Conservation (phyloP, 2,797 vertebrate genomes). For the Spea hammondii region DNA sequence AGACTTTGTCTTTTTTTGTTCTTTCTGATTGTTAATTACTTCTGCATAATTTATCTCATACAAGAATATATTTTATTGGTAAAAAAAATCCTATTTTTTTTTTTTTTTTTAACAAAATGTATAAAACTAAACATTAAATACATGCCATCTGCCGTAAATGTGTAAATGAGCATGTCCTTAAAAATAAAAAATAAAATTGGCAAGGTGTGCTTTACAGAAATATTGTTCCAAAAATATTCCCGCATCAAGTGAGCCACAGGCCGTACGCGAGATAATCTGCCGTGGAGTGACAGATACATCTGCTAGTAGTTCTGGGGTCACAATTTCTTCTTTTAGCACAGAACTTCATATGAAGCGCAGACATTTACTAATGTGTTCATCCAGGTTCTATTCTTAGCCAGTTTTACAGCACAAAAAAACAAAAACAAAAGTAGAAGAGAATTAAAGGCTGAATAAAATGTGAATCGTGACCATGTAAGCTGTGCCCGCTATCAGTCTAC, state of each 20-base stretch:
- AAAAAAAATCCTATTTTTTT: background rate
- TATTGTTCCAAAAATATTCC: slow-evolving; percentile 3
- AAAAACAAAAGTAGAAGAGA: no score
- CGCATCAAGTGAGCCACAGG: background rate
- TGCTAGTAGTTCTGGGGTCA: background rate
- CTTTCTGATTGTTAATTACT: no score
- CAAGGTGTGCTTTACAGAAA: background rate
- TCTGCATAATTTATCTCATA: background rate
- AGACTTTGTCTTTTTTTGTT: no score
- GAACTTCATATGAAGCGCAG: background rate
- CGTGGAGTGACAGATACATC: background rate
- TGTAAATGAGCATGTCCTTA: background rate
- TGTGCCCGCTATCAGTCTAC: no score
- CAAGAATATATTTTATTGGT: background rate
- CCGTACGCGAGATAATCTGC: background rate
- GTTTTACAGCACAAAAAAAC: no score
- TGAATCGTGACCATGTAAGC: no score
- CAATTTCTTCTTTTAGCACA: background rate
- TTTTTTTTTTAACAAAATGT: background rate
- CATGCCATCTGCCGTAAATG: background rate
- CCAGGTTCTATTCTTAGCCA: no score
- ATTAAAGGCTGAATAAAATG: no score
- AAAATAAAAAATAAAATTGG: background rate
- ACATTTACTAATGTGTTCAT: background rate
- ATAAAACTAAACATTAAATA: background rate